A percentile compares a stretch with the other conserved stretches of the same genome.
These are phyloP conservation scores for Lepidostoma basale DNA, from an alignment of 1,140 invertebrate genomes.

Conservation along the genomic window DNA sequence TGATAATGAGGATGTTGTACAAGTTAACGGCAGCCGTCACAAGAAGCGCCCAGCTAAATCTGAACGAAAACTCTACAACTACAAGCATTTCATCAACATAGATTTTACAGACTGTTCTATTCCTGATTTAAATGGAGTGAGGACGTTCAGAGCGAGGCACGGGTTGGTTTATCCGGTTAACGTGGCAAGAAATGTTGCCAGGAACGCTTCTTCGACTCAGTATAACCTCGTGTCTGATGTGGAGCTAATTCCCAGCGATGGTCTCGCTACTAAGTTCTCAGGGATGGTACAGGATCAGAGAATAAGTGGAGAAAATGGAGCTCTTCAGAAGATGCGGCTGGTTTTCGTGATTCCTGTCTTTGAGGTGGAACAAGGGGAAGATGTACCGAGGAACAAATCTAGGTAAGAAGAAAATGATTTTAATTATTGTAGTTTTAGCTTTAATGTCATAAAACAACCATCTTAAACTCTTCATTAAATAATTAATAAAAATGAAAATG, in stretches of 20 bases:
- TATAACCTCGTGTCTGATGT: constrained; percentile 79
- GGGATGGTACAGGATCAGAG: constrained; percentile 61
- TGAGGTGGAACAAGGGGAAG: constrained; percentile 70
- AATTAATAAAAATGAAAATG: too few species aligned
- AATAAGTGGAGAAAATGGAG: constrained; percentile 37
- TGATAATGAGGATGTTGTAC: not conserved
- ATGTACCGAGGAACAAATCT: constrained; percentile 65
- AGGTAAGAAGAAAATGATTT: constrained; percentile 26
- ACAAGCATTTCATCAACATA: constrained; percentile 7
- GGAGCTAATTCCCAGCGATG: constrained; percentile 73
- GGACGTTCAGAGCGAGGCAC: constrained; percentile 61
- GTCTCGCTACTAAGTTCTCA: constrained; percentile 67
- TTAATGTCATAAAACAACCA: too few species aligned
- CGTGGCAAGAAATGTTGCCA: constrained; percentile 73
- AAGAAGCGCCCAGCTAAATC: constrained; percentile 39
- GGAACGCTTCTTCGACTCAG: constrained; percentile 64
- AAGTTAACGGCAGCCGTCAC: not conserved
- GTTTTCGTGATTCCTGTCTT: constrained; percentile 75
- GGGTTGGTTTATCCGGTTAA: constrained; percentile 76
- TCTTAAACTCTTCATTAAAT: too few species aligned
- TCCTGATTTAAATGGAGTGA: constrained; percentile 50
- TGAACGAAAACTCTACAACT: constrained; percentile 33
- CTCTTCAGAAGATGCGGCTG: constrained; percentile 52
- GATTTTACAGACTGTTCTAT: constrained; percentile 54
- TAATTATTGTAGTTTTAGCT: not conserved